These are phyloP conservation scores for Suillia variegata DNA, from an alignment of 2,888 invertebrate species.

Conservation along the genomic window DNA sequence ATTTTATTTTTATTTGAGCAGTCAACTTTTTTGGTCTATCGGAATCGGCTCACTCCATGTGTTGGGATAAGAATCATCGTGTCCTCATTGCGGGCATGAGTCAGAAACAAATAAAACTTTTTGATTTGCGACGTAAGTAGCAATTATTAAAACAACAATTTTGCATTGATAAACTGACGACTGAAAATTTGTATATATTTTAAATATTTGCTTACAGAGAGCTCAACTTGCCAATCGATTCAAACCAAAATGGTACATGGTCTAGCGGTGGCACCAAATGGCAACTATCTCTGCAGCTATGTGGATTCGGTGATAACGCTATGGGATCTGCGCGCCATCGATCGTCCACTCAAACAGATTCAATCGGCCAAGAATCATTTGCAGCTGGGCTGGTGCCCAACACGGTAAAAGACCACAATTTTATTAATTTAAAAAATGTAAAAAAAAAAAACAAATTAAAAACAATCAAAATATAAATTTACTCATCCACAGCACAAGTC, in stretches of 20 bases:
- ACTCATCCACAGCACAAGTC: slow-evolving; percentile 64
- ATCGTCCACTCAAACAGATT: slow-evolving; percentile 78
- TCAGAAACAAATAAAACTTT: slow-evolving; percentile 83
- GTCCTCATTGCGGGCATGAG: slow-evolving; percentile 89
- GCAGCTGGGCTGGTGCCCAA: slow-evolving; percentile 86
- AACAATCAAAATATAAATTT: too few species aligned
- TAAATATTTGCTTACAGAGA: too few species aligned
- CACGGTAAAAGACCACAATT: slow-evolving; percentile 63
- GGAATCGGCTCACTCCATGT: slow-evolving; percentile 82
- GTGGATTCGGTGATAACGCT: slow-evolving; percentile 80
- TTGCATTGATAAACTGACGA: background rate
- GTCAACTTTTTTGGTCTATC: slow-evolving; percentile 77
- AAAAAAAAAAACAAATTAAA: too few species aligned
- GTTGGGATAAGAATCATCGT: slow-evolving; percentile 80
- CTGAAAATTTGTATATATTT: background rate
- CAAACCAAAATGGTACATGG: slow-evolving; percentile 82
- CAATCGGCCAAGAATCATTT: slow-evolving; percentile 69
- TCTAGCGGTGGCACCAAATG: slow-evolving; percentile 77
- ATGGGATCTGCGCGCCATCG: slow-evolving; percentile 88
- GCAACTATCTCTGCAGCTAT: slow-evolving; percentile 82
- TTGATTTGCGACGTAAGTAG: slow-evolving; percentile 83
- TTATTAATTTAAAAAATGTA: background rate
- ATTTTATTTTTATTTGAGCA: background rate
- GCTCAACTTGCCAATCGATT: slow-evolving; percentile 64
- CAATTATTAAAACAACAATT: background rate